phyloP scores from a whole-genome alignment of 2,888 invertebrate species.

The Drosophila tanythrix region DNA sequence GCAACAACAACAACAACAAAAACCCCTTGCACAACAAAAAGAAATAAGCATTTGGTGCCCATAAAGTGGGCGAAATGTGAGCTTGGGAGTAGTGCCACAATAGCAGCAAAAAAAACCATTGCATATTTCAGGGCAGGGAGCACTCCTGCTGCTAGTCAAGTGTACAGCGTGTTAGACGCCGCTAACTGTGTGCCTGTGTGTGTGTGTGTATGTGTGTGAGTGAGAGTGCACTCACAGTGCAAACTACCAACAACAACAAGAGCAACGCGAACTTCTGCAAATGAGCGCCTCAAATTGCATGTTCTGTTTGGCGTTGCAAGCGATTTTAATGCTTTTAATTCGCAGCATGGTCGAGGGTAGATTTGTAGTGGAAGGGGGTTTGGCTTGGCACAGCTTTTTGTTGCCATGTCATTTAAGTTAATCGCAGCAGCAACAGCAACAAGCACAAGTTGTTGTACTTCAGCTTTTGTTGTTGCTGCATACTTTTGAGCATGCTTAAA shows the following conservation, averaged over 20 bases:
- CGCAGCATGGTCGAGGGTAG: constrained; percentile 16
- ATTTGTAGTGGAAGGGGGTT: neutral
- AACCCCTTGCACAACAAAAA: constrained; percentile 39
- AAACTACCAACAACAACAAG: constrained; percentile 28
- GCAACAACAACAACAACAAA: constrained; percentile 25
- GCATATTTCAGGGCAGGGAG: constrained; percentile 70
- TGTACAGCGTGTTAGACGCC: constrained; percentile 52
- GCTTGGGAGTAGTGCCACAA: constrained; percentile 47
- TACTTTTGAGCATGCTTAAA: constrained; percentile 49
- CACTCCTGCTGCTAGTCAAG: constrained; percentile 56
- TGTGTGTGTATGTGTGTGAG: constrained; percentile 15
- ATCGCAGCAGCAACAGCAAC: constrained; percentile 19
- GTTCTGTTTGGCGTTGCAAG: constrained; percentile 61
- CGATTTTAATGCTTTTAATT: constrained; percentile 74
- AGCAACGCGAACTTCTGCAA: constrained; percentile 34
- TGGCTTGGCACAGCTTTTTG: constrained; percentile 25
- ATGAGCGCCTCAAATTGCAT: constrained; percentile 68
- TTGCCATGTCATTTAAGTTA: constrained; percentile 55
- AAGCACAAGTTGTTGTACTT: constrained; percentile 40
- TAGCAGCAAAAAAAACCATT: constrained; percentile 61
- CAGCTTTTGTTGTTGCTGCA: constrained; percentile 20
- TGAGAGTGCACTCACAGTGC: constrained; percentile 33
- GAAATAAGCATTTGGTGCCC: constrained; percentile 59
- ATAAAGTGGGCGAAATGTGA: constrained; percentile 72
- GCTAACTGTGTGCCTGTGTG: constrained; percentile 15